Percentiles rank a stretch among this genome's conserved stretches.
Conservation (phyloP, 2,113 vertebrate species). For the Sylvietta virens region DNA sequence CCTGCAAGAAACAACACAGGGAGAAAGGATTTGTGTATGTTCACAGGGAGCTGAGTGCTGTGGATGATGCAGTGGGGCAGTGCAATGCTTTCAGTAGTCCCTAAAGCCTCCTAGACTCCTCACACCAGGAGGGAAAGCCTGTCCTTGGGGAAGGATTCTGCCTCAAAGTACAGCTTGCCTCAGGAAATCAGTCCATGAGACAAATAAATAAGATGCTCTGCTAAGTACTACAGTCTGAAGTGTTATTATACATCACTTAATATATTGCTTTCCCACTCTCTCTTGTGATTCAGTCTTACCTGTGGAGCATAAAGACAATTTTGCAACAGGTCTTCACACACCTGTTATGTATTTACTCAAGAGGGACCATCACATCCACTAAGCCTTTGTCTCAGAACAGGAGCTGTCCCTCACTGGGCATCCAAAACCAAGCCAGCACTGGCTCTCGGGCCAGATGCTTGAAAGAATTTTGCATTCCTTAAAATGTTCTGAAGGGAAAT, state of each 20-base stretch:
- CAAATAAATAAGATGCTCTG: not conserved
- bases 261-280: not conserved
- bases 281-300: not conserved
- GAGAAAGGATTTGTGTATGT: not conserved
- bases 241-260: not conserved
- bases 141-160: not conserved
- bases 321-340: not conserved
- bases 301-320: not conserved
- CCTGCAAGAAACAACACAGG: slow-evolving; percentile 73
- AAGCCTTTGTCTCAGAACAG: not conserved
- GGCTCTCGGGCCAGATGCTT: not conserved
- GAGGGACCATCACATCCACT: not conserved
- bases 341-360: not conserved
- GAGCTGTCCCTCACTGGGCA: not conserved
- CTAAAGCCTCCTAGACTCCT: not conserved
- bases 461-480: not conserved
- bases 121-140: not conserved
- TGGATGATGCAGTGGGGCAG: not conserved
- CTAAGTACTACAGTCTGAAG: not conserved
- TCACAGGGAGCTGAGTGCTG: no score
- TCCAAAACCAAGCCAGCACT: not conserved
- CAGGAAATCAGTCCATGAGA: not conserved
- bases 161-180: not conserved
- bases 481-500: not conserved
- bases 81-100: not conserved